phyloP scores from a whole-genome alignment of 2,113 vertebrate genomes.

The Scartelaos histophorus region DNA sequence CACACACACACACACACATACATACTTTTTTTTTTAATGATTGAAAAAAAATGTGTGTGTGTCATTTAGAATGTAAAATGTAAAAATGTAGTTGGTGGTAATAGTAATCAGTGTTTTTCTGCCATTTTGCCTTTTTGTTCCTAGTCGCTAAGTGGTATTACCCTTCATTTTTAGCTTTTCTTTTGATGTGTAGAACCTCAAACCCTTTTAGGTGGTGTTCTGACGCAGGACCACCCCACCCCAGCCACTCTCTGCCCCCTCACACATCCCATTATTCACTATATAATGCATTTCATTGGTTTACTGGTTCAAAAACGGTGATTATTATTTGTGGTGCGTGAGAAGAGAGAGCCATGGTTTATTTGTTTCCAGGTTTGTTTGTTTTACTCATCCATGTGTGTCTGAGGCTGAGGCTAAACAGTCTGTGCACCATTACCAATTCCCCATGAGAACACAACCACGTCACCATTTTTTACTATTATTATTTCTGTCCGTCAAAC shows the following conservation, averaged over 20 bases:
- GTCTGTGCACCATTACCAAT: conserved; percentile 44
- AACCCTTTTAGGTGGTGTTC: conserved; percentile 65
- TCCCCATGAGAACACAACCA: conserved; percentile 13
- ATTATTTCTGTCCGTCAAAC: not conserved
- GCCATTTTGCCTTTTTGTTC: not conserved
- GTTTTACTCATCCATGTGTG: conserved; percentile 63
- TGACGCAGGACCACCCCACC: conserved; percentile 2
- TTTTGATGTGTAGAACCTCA: conserved; percentile 68
- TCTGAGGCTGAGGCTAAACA: conserved; percentile 48
- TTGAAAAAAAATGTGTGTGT: no score
- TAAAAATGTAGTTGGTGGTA: no score
- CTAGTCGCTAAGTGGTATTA: conserved; percentile 35
- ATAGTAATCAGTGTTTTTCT: not conserved
- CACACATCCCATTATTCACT: conserved; percentile 37
- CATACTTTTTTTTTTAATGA: no score
- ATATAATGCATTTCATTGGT: conserved; percentile 34
- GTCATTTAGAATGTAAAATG: no score
- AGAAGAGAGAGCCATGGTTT: conserved; percentile 53
- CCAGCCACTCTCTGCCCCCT: conserved; percentile 34
- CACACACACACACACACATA: no score
- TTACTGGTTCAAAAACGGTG: not conserved
- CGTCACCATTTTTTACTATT: conserved; percentile 14
- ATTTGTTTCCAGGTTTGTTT: conserved; percentile 53
- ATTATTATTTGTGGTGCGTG: conserved; percentile 50
- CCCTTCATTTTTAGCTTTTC: conserved; percentile 59